A percentile compares a stretch with the other conserved stretches of the same genome.
These are phyloP conservation scores for Nibea coibor DNA, from an alignment of 2,113 vertebrate species.

Conservation along the genomic window DNA sequence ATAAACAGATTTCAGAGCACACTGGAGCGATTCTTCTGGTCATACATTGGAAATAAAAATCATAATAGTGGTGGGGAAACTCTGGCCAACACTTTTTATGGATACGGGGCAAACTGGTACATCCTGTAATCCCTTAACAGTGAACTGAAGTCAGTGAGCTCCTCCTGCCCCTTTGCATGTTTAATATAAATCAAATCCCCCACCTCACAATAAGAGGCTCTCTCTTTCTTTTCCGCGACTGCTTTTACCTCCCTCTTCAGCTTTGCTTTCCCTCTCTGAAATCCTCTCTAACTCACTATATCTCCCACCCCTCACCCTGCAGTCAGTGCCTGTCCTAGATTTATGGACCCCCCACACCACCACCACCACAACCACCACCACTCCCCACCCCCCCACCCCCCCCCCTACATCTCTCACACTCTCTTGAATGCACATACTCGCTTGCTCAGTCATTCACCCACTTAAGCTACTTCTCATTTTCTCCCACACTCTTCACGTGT, in stretches of 20 bases:
- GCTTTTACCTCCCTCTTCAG: constrained; percentile 36
- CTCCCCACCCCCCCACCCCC: background rate
- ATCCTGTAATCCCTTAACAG: constrained; percentile 13
- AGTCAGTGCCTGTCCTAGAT: constrained; percentile 84
- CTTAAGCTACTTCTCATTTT: constrained; percentile 68
- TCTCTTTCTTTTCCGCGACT: constrained; percentile 26
- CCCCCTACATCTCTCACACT: constrained; percentile 17
- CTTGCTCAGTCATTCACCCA: constrained; percentile 61
- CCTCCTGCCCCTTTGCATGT: constrained; percentile 28
- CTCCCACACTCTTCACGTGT: constrained; percentile 60
- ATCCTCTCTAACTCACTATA: constrained; percentile 61
- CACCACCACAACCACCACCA: too few relatives aligned
- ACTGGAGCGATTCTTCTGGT: background rate
- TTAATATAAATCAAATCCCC: constrained; percentile 58
- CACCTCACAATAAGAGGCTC: constrained; percentile 55
- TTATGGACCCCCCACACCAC: constrained; percentile 38
- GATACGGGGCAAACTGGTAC: background rate
- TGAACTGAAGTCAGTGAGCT: constrained; percentile 20
- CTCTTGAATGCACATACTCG: constrained; percentile 31
- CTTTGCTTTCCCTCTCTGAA: constrained; percentile 44
- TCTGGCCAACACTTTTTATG: background rate
- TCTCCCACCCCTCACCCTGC: constrained; percentile 78
- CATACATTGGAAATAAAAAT: background rate
- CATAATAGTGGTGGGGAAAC: background rate
- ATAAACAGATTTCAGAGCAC: background rate